Base-by-base conservation (phyloP, 2,113 vertebrate species). In the Motacilla alba region DNA sequence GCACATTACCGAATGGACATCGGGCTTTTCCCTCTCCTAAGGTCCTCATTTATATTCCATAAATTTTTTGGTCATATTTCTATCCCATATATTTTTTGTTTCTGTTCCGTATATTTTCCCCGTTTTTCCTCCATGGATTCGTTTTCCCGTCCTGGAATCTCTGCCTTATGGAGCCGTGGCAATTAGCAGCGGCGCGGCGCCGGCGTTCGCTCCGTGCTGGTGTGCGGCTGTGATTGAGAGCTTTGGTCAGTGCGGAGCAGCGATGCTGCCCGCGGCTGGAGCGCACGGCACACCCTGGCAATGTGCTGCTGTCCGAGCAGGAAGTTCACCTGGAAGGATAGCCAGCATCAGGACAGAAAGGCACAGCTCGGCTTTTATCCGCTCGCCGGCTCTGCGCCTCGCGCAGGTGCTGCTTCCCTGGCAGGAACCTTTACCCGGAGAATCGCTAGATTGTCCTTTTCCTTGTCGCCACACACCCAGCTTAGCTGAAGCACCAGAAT, bases 51-150 rank as follows among this genome's bases (percentile, higher is more conserved):
- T 93, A 28, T 77, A 75, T 56, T 49, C 78, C 27, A 2, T 8
- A 4, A 6, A 46, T 64, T 59, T 59, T 43, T 69, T 55, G 3
- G 6, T 20, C 8, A 11, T 7, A 18, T 22, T 68, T 59, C 5
- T 2, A 11, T 1, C 0, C 52, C 16, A 0, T 17, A 4, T n/a
- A 11, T 31, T 37, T 59, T 13, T 7, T 1, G 13, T 5, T 46
- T 16, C 0, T 5, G 3, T 19, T 7, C 28, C 23, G 2, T 11
- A 0, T 0, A 9, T 59, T 68, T 66, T 22, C 0, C 52, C 64
- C 15, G 2, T 7, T 46, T 62, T 13, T 2, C 5, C 23, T 5
- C 19, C 15, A 0, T 1, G 2, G 17, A 11, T 62, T 11, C 1
- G 1, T 19, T 39, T 39, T 35, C 17, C 9, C 22, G 14, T 23